Conservation (phyloP, 2,113 vertebrate genomes). For the Nansenia antarctica region DNA sequence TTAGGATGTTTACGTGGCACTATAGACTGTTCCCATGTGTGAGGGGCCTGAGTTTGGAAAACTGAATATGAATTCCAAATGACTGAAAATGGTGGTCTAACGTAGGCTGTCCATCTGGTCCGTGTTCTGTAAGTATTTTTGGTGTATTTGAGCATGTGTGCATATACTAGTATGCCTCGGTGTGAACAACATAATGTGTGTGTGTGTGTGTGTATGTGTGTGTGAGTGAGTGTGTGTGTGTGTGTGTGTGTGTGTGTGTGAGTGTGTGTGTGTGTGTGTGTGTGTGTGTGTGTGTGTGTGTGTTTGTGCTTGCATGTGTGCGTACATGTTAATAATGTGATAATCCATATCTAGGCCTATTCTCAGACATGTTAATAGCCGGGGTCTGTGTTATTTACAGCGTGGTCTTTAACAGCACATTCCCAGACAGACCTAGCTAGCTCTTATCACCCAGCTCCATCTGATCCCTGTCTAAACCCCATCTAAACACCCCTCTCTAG, state of each 20-base stretch:
- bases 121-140: too few relatives aligned
- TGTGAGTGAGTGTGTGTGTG: not conserved
- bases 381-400: conserved; percentile 27
- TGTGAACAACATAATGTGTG: too few relatives aligned
- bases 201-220: not conserved
- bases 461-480: too few relatives aligned
- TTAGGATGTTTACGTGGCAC: too few relatives aligned
- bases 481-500: conserved; percentile 16
- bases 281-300: not conserved
- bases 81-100: too few relatives aligned
- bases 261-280: not conserved
- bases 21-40: too few relatives aligned
- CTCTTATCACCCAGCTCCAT: conserved; percentile 33
- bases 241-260: not conserved
- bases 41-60: too few relatives aligned
- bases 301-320: not conserved
- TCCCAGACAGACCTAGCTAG: conserved; percentile 51
- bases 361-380: conserved; percentile 17
- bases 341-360: not conserved
- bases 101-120: too few relatives aligned
- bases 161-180: too few relatives aligned
- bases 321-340: not conserved
- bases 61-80: too few relatives aligned
- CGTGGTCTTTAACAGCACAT: conserved; percentile 8
- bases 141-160: too few relatives aligned